Base-by-base conservation (phyloP, 2,888 invertebrate genomes). In the Silvanus unidentatus region DNA sequence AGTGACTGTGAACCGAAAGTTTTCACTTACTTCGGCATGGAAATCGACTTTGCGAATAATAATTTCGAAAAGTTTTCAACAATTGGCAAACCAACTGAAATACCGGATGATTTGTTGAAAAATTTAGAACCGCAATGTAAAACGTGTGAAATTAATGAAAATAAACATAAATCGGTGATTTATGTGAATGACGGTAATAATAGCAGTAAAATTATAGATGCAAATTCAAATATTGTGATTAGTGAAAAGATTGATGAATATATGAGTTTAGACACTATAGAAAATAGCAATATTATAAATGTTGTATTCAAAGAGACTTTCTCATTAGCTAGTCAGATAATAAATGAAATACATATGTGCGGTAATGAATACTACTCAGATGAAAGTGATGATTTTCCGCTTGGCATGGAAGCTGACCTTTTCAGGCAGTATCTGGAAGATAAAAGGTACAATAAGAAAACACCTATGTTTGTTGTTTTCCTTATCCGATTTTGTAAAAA, bases 11-110 rank as follows among this genome's bases (percentile, higher is more conserved):
- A 74, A 71, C 50, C 72, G 71, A 58, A 76, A 74, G 52, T 76
- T 72, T 50, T 76, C 72, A 49, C 71, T 69, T 55, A 71, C 75
- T 63, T 78, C 75, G 63, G 80, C 71, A 63, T 70, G 78, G 65
- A 77, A 73, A 43, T 52, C 1, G 52, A 57, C 41, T 43, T 54
- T 29, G 46, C 42, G 3, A 35, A 57, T 16, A 42, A 54, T 29
- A 62, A 75, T 73, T 76, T 76, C 72, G 68, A 73, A 65, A 63
- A 60, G 42, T 58, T 73, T 71, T 52, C 77, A 68, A 66, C 77
- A 71, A 54, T 54, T 5, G 55, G 45, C 1, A 52, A 51, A 43
- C 44, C 30, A 39, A 43, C 34, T 38, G 39, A 41, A 36, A 45
- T 37, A 28, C 37, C 38, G 16, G 45, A 39, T 45, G 39, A 32